Conservation (phyloP, 2,888 invertebrate species). For the Philaethria dido region DNA sequence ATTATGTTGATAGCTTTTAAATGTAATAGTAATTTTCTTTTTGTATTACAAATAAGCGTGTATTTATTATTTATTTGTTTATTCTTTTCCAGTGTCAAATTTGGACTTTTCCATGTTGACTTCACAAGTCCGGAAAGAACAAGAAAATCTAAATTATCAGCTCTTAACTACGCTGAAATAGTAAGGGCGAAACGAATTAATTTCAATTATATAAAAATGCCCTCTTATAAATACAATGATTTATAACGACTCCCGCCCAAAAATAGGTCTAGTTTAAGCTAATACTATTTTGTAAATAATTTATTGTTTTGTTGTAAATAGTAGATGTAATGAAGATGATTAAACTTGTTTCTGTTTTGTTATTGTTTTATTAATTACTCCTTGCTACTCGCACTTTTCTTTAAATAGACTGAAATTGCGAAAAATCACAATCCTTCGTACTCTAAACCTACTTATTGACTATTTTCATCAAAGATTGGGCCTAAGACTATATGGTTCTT, state of each 20-base stretch:
- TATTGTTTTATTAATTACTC: not conserved
- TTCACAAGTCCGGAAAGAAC: slow-evolving; percentile 67
- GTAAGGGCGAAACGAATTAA: slow-evolving; percentile 65
- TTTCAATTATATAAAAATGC: slow-evolving; percentile 61
- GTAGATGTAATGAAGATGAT: slow-evolving; percentile 12
- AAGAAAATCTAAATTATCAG: slow-evolving; percentile 75
- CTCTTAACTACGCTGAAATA: slow-evolving; percentile 69
- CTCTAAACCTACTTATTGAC: no score
- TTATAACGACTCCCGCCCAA: slow-evolving; percentile 38
- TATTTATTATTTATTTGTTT: not conserved
- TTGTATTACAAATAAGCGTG: not conserved
- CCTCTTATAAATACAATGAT: slow-evolving; percentile 47
- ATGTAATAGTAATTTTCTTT: not conserved
- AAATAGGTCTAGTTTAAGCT: not conserved
- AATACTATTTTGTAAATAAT: slow-evolving; percentile 3
- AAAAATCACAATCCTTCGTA: no score
- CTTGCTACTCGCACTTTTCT: no score
- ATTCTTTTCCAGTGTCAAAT: slow-evolving; percentile 68
- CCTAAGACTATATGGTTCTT: no score
- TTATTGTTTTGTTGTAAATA: slow-evolving; percentile 10
- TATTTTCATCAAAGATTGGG: no score
- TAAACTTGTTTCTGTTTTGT: slow-evolving; percentile 3
- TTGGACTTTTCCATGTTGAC: slow-evolving; percentile 77
- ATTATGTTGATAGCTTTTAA: no score
- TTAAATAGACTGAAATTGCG: no score